Percentiles rank a stretch among this genome's conserved stretches.
phyloP scores from a whole-genome alignment of 2,888 invertebrate genomes.

The Marronus borbonicus region DNA sequence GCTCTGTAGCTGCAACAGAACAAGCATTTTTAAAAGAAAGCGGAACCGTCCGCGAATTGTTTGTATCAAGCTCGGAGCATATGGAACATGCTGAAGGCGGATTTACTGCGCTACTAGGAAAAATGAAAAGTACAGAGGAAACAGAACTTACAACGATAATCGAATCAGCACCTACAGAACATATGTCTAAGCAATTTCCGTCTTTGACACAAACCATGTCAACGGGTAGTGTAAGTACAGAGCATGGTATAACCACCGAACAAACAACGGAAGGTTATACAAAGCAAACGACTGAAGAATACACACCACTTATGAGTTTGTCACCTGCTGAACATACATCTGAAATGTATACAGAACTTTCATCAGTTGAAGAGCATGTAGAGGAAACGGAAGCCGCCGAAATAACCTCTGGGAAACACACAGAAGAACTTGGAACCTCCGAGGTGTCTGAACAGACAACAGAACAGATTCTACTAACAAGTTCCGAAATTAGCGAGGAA shows the following conservation, averaged over 20 bases:
- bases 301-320: background rate
- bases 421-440: background rate
- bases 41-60: background rate
- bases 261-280: conserved; percentile 19
- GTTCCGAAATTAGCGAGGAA: background rate
- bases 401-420: background rate
- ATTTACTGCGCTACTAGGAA: background rate
- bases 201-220: too few species aligned
- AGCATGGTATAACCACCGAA: background rate
- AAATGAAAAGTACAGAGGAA: too few species aligned
- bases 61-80: background rate
- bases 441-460: conserved; percentile 11
- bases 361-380: background rate
- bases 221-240: too few species aligned
- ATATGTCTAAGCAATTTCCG: too few species aligned
- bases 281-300: background rate
- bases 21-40: background rate
- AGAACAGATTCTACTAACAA: background rate
- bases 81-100: conserved; percentile 1
- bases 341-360: conserved; percentile 4
- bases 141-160: too few species aligned
- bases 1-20: background rate
- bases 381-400: background rate
- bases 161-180: too few species aligned
- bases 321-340: background rate